phyloP scores from a whole-genome alignment of 2,113 vertebrate species.

The Maccullochella peelii region DNA sequence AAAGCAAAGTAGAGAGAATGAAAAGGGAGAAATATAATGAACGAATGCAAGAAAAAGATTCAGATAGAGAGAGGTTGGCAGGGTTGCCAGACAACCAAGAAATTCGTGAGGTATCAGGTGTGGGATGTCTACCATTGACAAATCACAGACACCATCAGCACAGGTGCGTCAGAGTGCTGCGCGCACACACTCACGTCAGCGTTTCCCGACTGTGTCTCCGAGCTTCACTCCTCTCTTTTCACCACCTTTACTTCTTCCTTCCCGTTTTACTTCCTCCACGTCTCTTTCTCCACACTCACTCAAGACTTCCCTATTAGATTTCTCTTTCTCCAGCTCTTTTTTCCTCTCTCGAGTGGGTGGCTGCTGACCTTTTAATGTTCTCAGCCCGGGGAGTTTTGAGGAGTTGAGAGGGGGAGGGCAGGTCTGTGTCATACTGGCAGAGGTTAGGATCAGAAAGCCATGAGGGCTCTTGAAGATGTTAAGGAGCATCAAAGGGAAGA shows the following conservation, averaged over 20 bases:
- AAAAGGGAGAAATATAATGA: slow-evolving; percentile 19
- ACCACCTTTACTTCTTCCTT: neutral
- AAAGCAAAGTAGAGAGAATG: slow-evolving; percentile 23
- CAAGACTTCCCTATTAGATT: neutral
- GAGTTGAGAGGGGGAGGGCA: neutral
- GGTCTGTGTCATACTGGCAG: neutral
- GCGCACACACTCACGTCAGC: slow-evolving; percentile 25
- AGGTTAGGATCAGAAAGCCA: slow-evolving; percentile 39
- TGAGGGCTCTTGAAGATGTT: slow-evolving; percentile 25
- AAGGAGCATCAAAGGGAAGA: slow-evolving; percentile 39
- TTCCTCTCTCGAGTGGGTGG: slow-evolving; percentile 10
- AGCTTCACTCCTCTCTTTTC: neutral
- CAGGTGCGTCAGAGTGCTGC: slow-evolving; percentile 70
- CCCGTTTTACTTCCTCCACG: neutral
- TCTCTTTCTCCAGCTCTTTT: neutral
- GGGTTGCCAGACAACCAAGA: slow-evolving; percentile 84
- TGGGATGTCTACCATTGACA: slow-evolving; percentile 81
- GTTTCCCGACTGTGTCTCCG: neutral
- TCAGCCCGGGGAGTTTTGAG: slow-evolving; percentile 4
- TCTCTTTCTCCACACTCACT: neutral
- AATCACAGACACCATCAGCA: slow-evolving; percentile 65
- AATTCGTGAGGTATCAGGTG: slow-evolving; percentile 73
- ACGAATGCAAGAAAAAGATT: slow-evolving; percentile 24
- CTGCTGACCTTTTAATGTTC: slow-evolving; percentile 43
- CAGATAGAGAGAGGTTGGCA: slow-evolving; percentile 43